These are phyloP conservation scores for Brachylomia viminalis DNA, from an alignment of 2,888 invertebrate genomes.

Conservation along the genomic window DNA sequence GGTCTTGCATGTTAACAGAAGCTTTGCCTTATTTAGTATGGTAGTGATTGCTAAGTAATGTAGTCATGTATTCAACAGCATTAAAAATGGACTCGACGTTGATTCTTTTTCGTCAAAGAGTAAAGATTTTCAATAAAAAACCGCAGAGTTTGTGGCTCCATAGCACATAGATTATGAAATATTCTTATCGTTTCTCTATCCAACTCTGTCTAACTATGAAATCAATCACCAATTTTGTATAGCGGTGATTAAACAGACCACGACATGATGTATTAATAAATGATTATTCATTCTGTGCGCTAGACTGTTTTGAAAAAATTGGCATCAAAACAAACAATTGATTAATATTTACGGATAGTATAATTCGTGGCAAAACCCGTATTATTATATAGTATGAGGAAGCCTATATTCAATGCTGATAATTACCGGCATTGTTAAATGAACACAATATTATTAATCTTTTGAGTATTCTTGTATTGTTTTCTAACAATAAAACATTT, in stretches of 20 bases:
- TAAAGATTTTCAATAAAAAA: background rate
- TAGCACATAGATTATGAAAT: background rate
- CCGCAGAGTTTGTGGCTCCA: too few species aligned
- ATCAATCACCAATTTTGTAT: too few species aligned
- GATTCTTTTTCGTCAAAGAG: background rate
- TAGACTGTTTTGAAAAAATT: background rate
- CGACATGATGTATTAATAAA: too few species aligned
- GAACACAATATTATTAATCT: background rate
- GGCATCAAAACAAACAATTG: background rate
- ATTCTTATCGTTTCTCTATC: background rate
- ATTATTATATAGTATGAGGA: background rate
- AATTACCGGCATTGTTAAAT: background rate
- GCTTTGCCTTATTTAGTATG: background rate
- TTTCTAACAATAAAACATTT: background rate
- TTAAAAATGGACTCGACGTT: too few species aligned
- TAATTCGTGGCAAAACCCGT: background rate
- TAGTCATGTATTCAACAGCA: background rate
- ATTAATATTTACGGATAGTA: background rate
- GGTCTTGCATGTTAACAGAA: slow-evolving; percentile 26
- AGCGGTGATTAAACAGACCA: too few species aligned
- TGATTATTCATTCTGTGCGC: too few species aligned
- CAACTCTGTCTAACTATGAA: too few species aligned
- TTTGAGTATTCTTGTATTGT: background rate
- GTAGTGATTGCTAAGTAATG: background rate
- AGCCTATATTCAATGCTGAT: background rate